Evolutionary conservation across 1,140 invertebrate genomes (phyloP).

Genomic region (Mactra quadrangularis): DNA sequence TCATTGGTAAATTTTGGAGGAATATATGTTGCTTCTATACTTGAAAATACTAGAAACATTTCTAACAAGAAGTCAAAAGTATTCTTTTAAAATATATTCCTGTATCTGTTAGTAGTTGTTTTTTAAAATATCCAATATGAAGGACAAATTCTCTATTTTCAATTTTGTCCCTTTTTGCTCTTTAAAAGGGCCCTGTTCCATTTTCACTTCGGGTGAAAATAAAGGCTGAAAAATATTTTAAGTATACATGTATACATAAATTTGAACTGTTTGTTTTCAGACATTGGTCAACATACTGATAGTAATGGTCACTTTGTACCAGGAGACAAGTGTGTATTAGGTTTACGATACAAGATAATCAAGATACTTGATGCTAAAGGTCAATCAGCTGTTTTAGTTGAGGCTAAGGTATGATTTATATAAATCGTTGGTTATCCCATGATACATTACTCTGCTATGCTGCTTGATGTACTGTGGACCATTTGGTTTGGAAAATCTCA

Average conservation of each 20-base stretch:
- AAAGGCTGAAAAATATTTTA: too few species aligned
- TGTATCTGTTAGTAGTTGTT: neutral
- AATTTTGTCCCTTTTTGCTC: neutral
- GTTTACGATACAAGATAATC: conserved; percentile 27
- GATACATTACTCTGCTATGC: too few species aligned
- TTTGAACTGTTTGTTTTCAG: conserved; percentile 15
- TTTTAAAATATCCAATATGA: neutral
- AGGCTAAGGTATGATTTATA: conserved; percentile 30
- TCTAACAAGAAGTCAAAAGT: too few species aligned
- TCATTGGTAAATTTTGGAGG: too few species aligned
- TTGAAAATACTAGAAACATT: too few species aligned
- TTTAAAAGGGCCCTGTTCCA: neutral
- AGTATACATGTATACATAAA: too few species aligned
- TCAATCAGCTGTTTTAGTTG: conserved; percentile 48
- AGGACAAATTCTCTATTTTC: neutral
- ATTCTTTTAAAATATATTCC: neutral
- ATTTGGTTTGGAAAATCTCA: too few species aligned
- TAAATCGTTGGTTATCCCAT: too few species aligned
- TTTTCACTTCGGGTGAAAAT: neutral
- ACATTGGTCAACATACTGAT: conserved; percentile 37
- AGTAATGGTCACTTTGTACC: conserved; percentile 36
- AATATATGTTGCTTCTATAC: too few species aligned
- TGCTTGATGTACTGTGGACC: too few species aligned
- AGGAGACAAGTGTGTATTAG: conserved; percentile 24
- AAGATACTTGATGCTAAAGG: conserved; percentile 45